Conservation (phyloP, 2,113 vertebrate species). For the Panthera uncia region DNA sequence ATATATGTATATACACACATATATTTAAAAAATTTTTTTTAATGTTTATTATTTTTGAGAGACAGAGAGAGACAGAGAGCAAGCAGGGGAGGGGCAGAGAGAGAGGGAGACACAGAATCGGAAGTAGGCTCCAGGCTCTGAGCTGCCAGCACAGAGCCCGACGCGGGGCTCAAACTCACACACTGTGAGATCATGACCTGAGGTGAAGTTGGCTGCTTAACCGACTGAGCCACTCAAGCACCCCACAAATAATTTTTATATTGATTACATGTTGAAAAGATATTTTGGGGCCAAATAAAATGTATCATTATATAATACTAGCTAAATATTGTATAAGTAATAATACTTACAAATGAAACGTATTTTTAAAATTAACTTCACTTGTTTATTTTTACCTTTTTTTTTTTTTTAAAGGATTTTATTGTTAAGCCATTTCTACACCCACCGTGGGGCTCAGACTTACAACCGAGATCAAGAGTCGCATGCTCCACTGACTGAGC, state of each 20-base stretch:
- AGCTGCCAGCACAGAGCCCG: too few species aligned
- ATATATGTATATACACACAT: fast-evolving
- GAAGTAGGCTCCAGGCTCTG: too few species aligned
- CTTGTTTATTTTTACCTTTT: background rate
- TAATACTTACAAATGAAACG: background rate
- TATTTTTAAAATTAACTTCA: constrained; percentile 24
- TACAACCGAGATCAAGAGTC: background rate
- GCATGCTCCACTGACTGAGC: background rate
- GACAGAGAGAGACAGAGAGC: too few species aligned
- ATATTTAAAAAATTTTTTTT: fast-evolving
- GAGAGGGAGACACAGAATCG: too few species aligned
- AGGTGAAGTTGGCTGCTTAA: too few species aligned
- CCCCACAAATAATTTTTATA: background rate
- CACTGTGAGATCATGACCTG: too few species aligned
- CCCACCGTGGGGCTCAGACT: background rate
- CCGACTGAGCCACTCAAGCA: too few species aligned
- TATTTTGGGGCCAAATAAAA: background rate
- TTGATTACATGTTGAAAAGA: background rate
- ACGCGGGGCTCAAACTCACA: too few species aligned
- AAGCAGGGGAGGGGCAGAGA: too few species aligned
- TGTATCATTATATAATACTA: background rate
- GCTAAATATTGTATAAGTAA: background rate
- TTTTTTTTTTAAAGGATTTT: background rate
- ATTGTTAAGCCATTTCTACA: background rate
- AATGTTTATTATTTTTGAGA: too few species aligned